A percentile compares a stretch with the other conserved stretches of the same genome.
These are phyloP conservation scores for Carollia perspicillata DNA, from an alignment of 2,113 vertebrate genomes.

Conservation along the genomic window DNA sequence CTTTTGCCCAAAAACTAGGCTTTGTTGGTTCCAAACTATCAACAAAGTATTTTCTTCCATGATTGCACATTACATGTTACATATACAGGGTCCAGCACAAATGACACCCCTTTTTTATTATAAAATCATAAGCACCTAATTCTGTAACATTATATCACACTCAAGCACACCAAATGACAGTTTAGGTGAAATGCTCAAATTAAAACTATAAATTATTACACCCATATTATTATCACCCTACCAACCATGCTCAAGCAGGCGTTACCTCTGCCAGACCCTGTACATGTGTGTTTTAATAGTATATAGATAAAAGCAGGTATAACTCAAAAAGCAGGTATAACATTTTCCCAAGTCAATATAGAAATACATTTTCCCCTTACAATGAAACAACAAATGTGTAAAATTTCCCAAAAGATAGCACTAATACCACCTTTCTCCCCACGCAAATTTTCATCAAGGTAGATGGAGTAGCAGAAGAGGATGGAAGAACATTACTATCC, in stretches of 20 bases:
- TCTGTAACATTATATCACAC: too few relatives aligned
- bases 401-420: slow-evolving; percentile 28
- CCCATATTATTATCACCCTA: too few relatives aligned
- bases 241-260: too few relatives aligned
- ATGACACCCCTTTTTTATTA: too few relatives aligned
- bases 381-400: slow-evolving; percentile 12
- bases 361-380: background rate
- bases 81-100: too few relatives aligned
- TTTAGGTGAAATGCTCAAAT: too few relatives aligned
- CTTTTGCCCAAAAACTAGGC: background rate
- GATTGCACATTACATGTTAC: too few relatives aligned
- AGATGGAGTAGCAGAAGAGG: slow-evolving; percentile 39
- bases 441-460: slow-evolving; percentile 6
- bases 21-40: background rate
- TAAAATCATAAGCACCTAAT: too few relatives aligned
- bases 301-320: background rate
- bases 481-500: slow-evolving; percentile 22
- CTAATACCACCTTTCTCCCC: background rate
- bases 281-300: background rate
- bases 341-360: slow-evolving; percentile 3
- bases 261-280: too few relatives aligned
- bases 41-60: too few relatives aligned
- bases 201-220: too few relatives aligned
- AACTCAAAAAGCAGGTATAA: background rate
- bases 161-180: too few relatives aligned